Base-by-base conservation (phyloP, 2,113 vertebrate genomes). In the Trematomus loennbergii region DNA sequence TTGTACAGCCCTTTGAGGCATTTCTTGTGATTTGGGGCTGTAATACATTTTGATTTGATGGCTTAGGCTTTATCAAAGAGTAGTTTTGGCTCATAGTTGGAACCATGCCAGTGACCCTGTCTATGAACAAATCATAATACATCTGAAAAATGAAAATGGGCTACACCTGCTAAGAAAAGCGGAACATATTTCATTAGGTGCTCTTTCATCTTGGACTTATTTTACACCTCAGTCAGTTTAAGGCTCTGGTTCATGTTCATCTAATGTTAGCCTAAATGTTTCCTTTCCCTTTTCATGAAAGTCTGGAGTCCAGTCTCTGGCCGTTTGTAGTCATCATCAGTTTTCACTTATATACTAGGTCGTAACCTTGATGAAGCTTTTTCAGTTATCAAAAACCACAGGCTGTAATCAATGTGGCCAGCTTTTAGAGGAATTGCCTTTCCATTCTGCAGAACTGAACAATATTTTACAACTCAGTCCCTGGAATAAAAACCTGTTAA, bases 231-330 rank as follows among this genome's bases (percentile, higher is more conserved):
- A 25, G 46, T 88, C 58, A 11, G 7, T 62, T 57, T 16, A 46
- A 64, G 36, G 67, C 64, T 81, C 88, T 89, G 86, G 83, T 92
- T 87, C 58, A 82, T 79, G 79, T 92, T 84, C 84, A 80, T 83
- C 69, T 43, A 20, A 29, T 72, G 69, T 78, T 53, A 20, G 57
- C 50, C 33, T 48, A 29, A 75, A 53, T 72, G 72, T 81, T 86
- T 76, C 59, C 63, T 68, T 72, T 78, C 20, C 65, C 36, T 66
- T 77, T 62, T 58, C 4, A 29, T 53, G n/a, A 75, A 63, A 87
- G 74, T 61, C 60, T 83, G 77, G 73, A 79, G 58, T 57, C 66
- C 77, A 67, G 50, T 81, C 43, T 71, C 43, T 11, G 33, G 59
- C 40, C 12, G 13, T 58, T 25, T 82, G 8, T 16, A 45, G 53